phyloP scores from a whole-genome alignment of 1,140 invertebrate species.

The Bombyx mandarina region DNA sequence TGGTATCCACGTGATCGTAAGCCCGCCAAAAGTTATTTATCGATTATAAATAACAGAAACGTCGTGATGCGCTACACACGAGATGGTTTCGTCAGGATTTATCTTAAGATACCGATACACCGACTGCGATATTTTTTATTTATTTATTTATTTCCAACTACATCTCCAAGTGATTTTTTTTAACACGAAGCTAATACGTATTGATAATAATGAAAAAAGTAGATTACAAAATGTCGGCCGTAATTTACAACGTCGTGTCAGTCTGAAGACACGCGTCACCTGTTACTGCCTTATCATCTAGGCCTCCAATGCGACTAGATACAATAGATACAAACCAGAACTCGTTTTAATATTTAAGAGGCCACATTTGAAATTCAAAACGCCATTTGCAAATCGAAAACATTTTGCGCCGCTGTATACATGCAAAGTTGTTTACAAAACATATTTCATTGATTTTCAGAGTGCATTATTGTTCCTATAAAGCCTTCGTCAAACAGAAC shows the following conservation, averaged over 20 bases:
- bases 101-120: too few relatives aligned
- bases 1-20: too few relatives aligned
- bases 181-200: neutral
- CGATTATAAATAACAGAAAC: too few relatives aligned
- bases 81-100: too few relatives aligned
- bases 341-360: neutral
- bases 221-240: constrained; percentile 27
- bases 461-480: too few relatives aligned
- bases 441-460: too few relatives aligned
- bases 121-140: neutral
- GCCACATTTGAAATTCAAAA: neutral
- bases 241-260: constrained; percentile 31
- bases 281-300: constrained; percentile 31
- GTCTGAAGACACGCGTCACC: constrained; percentile 34
- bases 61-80: too few relatives aligned
- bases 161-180: neutral
- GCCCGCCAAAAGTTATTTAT: too few relatives aligned
- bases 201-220: neutral
- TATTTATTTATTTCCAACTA: neutral
- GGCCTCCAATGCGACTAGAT: constrained; percentile 13
- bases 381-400: neutral
- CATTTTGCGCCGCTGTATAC: too few relatives aligned
- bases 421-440: too few relatives aligned
- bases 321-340: neutral
- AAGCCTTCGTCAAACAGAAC: too few relatives aligned